phyloP scores from a whole-genome alignment of 2,888 invertebrate genomes.

The Kryphioiulus occultus region DNA sequence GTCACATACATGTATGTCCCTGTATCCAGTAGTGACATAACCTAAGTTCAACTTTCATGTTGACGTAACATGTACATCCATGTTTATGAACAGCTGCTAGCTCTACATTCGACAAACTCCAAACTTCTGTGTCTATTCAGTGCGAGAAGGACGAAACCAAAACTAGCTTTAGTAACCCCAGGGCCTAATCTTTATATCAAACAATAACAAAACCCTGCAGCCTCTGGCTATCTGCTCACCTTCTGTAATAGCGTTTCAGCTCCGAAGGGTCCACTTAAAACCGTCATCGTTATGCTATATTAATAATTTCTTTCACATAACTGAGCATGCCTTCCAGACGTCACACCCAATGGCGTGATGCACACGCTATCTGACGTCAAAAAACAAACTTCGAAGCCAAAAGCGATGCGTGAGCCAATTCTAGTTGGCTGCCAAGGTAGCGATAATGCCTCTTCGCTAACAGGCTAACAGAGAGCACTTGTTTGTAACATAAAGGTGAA shows the following conservation, averaged over 20 bases:
- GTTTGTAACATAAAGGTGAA: neutral
- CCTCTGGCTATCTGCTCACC: neutral
- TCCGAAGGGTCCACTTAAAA: slow-evolving; percentile 1
- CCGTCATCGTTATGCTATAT: slow-evolving; percentile 10
- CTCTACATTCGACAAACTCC: neutral
- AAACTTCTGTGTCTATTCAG: neutral
- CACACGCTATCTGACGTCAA: slow-evolving; percentile 43
- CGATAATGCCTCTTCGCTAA: neutral
- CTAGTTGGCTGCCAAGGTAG: neutral
- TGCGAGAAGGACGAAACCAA: neutral
- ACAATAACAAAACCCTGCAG: neutral
- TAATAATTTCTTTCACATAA: slow-evolving; percentile 14
- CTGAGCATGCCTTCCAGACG: slow-evolving; percentile 11
- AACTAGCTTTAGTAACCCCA: neutral
- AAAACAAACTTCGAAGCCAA: neutral
- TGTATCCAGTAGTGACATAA: too few species aligned
- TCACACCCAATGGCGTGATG: slow-evolving; percentile 45
- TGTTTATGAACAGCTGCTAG: neutral
- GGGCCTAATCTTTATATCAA: neutral
- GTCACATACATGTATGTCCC: too few species aligned
- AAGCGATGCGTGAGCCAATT: neutral
- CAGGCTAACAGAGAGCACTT: neutral
- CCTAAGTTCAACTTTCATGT: neutral
- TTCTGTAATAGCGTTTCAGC: neutral
- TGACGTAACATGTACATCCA: neutral